Evolutionary conservation across 1,140 invertebrate genomes (phyloP), one percentile per base, ranked within the genome.

Genomic region (Hypothenemus hampei): DNA sequence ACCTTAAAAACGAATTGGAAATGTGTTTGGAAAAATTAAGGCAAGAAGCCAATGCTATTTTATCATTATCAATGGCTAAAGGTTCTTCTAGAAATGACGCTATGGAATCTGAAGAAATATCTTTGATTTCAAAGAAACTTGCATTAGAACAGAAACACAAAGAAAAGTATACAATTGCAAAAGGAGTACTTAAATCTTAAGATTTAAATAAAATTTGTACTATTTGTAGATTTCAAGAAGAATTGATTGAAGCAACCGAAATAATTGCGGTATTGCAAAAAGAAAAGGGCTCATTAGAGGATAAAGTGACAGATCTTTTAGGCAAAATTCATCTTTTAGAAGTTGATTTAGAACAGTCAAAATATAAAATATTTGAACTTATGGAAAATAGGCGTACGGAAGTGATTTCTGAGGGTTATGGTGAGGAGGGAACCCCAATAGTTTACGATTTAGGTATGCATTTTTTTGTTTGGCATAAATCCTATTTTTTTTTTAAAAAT

Each of bases 351-450:
- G 70, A 76, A 26, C 67, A 73, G 0, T 73, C 81, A 2, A 77
- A 81, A 61, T 68, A 77, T 46, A 81, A 81, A 65, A 77, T 84
- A 4, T 68, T 77, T 0, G 76, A 79, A 45, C 67, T 82, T 5
- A 70, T 79, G 50, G 71, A 75, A 16, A 73, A 75, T 47, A 77
- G 72, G 6, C 69, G 75, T 40, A 79, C 78, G 20, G 82, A 84
- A 65, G 72, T 83, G 18, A 78, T 85, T 11, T 80, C 80, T 2
- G 82, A 84, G 67, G 82, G 82, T 53, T 84, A 75, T 57, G 78
- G 78, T 3, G 76, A 78, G 29, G 52, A 36, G 7, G 60, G 56
- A 29, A 20, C n/a, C 18, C 24, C 36, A 22, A 26, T 40, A 15
- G 16, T 56, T 10, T 37, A 24, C 11, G 50, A 44, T 16, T 49